Percentiles rank a stretch among this genome's conserved stretches.
Evolutionary conservation across 2,113 vertebrate species (phyloP).

Genomic region (Macquaria australasica): DNA sequence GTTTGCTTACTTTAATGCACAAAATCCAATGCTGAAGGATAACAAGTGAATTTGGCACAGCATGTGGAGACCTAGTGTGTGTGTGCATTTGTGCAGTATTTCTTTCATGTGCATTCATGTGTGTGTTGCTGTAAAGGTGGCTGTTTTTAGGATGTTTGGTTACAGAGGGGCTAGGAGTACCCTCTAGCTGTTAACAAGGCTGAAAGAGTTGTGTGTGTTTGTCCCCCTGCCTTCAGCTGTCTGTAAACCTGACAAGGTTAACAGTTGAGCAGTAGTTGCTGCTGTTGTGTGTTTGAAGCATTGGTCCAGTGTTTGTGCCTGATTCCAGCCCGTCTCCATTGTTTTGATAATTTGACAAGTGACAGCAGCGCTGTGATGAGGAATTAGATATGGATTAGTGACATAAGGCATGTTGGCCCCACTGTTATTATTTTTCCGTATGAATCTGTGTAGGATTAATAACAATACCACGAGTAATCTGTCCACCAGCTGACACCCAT

Average conservation of each 20-base stretch:
- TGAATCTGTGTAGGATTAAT: conserved; percentile 76
- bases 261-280: conserved; percentile 5
- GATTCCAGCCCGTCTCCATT: conserved; percentile 26
- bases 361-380: conserved; percentile 53
- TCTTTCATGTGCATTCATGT: conserved; percentile 4
- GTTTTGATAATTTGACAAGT: conserved; percentile 57
- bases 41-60: conserved; percentile 13
- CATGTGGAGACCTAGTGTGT: background rate
- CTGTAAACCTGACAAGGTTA: conserved; percentile 28
- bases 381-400: conserved; percentile 78
- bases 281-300: conserved; percentile 4
- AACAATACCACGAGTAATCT: conserved; percentile 73
- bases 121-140: conserved; percentile 21
- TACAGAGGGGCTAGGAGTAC: background rate
- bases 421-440: conserved; percentile 70
- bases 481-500: conserved; percentile 67
- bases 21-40: conserved; percentile 8
- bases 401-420: conserved; percentile 67
- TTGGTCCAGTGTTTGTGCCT: background rate
- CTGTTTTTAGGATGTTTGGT: conserved; percentile 13
- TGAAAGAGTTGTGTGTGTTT: background rate
- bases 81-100: background rate
- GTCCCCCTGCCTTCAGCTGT: background rate
- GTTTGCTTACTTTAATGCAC: conserved; percentile 11
- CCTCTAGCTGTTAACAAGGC: background rate